A percentile compares a stretch with the other conserved stretches of the same genome.
These are phyloP conservation scores for Pasiphila rectangulata DNA, from an alignment of 2,888 invertebrate species.

Conservation along the genomic window DNA sequence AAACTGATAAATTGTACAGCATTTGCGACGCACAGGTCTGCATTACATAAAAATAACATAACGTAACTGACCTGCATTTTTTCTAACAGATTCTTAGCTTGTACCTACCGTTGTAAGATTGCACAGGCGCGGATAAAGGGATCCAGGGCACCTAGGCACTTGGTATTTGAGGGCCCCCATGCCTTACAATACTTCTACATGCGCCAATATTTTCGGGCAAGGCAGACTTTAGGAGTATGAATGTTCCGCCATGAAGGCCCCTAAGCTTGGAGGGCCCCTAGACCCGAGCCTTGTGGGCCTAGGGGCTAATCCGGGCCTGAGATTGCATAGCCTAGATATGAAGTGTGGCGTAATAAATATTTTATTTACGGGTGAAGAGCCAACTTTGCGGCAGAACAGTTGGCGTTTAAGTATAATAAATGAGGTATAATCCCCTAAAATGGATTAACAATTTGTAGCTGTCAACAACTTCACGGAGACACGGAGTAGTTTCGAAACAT, in stretches of 20 bases:
- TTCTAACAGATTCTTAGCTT: neutral
- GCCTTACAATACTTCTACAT: too few species aligned
- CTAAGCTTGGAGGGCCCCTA: too few species aligned
- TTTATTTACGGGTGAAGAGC: neutral
- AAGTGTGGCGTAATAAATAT: neutral
- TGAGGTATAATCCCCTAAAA: neutral
- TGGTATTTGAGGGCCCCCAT: too few species aligned
- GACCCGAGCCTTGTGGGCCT: too few species aligned
- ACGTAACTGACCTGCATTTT: constrained; percentile 5
- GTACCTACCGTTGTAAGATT: neutral
- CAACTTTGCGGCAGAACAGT: too few species aligned
- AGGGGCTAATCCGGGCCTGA: too few species aligned
- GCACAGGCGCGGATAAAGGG: too few species aligned
- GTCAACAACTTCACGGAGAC: constrained; percentile 15
- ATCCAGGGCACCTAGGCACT: too few species aligned
- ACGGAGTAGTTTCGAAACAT: constrained; percentile 18
- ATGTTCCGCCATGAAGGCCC: too few species aligned
- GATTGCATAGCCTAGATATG: too few species aligned
- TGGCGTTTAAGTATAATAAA: neutral
- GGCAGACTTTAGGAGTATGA: too few species aligned
- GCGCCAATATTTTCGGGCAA: too few species aligned
- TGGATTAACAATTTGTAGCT: constrained; percentile 15
- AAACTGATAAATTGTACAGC: constrained; percentile 23
- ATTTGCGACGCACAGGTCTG: constrained; percentile 3
- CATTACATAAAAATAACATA: constrained; percentile 9